These are phyloP conservation scores for Phaenicophaeus curvirostris DNA, from an alignment of 2,797 vertebrate species.

Conservation along the genomic window DNA sequence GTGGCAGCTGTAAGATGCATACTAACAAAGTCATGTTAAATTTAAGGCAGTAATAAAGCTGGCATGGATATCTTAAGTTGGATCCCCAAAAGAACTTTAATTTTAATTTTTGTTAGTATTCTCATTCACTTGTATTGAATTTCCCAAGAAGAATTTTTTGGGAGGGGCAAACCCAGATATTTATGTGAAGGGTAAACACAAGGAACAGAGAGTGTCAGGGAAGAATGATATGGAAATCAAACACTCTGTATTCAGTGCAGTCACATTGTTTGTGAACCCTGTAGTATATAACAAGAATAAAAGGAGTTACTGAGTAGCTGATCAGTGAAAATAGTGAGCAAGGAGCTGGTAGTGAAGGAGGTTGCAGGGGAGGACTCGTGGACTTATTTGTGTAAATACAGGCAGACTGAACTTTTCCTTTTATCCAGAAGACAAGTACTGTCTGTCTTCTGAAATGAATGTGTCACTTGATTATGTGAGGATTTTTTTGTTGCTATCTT, in stretches of 20 bases:
- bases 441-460: not conserved
- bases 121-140: not conserved
- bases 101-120: not conserved
- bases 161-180: accelerated
- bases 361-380: not conserved
- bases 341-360: not conserved
- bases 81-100: not conserved
- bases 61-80: not conserved
- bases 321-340: not conserved
- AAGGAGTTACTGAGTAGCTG: not conserved
- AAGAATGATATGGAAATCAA: not conserved
- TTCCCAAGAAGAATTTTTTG: not conserved
- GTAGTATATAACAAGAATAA: not conserved
- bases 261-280: not conserved
- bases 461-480: not conserved
- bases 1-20: not conserved
- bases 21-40: not conserved
- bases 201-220: not conserved
- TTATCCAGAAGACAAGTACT: not conserved
- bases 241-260: not conserved
- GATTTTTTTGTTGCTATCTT: not conserved
- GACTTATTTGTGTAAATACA: not conserved
- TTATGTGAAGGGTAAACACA: not conserved
- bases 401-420: not conserved
- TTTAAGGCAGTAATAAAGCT: not conserved